Evolutionary conservation across 2,113 vertebrate genomes (phyloP), one percentile per base, ranked within the genome.

Genomic region (Serilophus lunatus): DNA sequence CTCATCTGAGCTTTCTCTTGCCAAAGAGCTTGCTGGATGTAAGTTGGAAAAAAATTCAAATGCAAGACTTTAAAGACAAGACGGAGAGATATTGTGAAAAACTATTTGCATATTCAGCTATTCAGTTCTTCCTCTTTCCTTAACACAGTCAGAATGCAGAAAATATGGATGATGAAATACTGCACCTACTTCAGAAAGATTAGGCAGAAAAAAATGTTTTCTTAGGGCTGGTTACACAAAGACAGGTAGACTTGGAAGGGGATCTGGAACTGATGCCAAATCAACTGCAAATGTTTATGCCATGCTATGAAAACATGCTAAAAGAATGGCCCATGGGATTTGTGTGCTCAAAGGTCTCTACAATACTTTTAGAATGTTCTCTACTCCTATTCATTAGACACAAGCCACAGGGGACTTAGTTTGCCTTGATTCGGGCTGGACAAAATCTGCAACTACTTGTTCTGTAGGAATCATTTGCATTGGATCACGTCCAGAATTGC

Each of bases 1-100:
- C 90, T 80, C 94, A 93, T 95, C 92, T 82, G 82, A 92, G 75
- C 79, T 93, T 87, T 75, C 63, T 80, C 63, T 90, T 96, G 91
- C 93, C 93, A 91, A 93, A 90, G 68, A 81, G 60, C 59, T 91
- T 74, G 75, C 79, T 90, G 78, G 82, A 74, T 85, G 7, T 4
- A 63, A 87, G 36, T 63, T 79, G 59, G 49, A 2, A 74, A 44
- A 81, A 82, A 74, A 38, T 1, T 2, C 36, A 82, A 76, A 88
- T 71, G 82, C 54, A 49, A 56, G 70, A 61, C 36, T 82, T 91
- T 56, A 65, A 76, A 91, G 63, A 65, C 59, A 79, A 92, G 66
- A 91, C 69, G 54, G 71, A 84, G 47, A 95, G 61, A 82, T 69
- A 87, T 20, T 83, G 44, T 92, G 69, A 28, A 81, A 56, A 81